Conservation (phyloP, 2,113 vertebrate genomes). For the Motacilla alba region DNA sequence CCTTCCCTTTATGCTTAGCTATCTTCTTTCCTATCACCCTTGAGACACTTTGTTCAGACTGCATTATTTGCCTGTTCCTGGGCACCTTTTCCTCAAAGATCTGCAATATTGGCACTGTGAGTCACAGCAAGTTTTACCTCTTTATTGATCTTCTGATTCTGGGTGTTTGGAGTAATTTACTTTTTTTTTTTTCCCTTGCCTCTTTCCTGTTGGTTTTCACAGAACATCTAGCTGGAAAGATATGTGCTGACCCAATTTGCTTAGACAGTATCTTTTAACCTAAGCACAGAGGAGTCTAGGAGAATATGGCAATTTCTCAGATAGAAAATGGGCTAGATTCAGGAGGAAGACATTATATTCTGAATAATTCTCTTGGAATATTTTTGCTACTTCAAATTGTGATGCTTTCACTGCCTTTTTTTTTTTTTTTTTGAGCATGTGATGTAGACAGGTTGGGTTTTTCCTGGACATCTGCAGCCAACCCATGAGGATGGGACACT, state of each 20-base stretch:
- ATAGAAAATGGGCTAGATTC: neutral
- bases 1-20: neutral
- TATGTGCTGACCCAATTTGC: neutral
- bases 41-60: neutral
- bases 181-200: neutral
- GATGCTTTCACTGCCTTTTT: neutral
- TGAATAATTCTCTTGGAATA: neutral
- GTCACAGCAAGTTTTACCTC: neutral
- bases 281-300: neutral
- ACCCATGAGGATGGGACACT: neutral
- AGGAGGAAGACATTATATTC: neutral
- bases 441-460: neutral
- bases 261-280: neutral
- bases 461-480: neutral
- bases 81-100: neutral
- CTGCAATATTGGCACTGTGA: neutral
- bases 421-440: neutral
- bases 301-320: neutral
- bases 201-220: neutral
- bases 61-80: neutral
- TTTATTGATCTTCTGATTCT: neutral
- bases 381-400: neutral
- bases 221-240: neutral
- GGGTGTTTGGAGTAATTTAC: neutral
- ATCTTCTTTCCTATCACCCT: neutral